phyloP scores from a whole-genome alignment of 2,113 vertebrate species.

The Cranoglanis bouderius region DNA sequence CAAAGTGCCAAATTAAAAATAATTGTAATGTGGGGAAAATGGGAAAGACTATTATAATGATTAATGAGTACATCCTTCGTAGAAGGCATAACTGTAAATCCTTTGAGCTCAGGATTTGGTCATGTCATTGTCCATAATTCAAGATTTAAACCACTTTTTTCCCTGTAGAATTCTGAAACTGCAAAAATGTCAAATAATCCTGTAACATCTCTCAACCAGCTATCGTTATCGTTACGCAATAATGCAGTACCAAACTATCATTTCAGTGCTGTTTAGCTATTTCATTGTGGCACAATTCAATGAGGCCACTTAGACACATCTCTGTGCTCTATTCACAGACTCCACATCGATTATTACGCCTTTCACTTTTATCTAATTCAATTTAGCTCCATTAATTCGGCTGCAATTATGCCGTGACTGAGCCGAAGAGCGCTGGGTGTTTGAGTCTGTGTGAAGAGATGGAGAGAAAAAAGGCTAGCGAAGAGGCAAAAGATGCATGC shows the following conservation, averaged over 20 bases:
- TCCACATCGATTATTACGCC: slow-evolving; percentile 19
- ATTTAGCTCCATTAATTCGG: slow-evolving; percentile 34
- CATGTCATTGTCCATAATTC: not conserved
- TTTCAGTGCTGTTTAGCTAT: not conserved
- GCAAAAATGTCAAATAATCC: not conserved
- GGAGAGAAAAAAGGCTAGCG: not conserved
- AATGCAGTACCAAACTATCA: not conserved
- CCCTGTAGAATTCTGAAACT: not conserved
- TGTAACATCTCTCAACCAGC: not conserved
- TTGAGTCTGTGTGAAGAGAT: not conserved
- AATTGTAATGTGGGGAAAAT: slow-evolving; percentile 1
- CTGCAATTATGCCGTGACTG: slow-evolving; percentile 3
- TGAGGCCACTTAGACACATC: slow-evolving; percentile 27
- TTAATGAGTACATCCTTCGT: not conserved
- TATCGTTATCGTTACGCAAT: not conserved
- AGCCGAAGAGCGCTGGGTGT: not conserved
- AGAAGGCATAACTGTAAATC: not conserved
- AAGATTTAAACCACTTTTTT: not conserved
- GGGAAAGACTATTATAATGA: not conserved
- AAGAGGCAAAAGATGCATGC: not conserved
- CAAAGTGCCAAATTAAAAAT: not conserved
- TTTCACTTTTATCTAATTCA: slow-evolving; percentile 38
- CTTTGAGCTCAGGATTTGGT: not conserved
- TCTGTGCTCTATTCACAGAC: slow-evolving; percentile 20
- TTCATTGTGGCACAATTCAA: slow-evolving; percentile 25